phyloP scores from a whole-genome alignment of 2,797 vertebrate genomes.

The Cephalopachus bancanus region DNA sequence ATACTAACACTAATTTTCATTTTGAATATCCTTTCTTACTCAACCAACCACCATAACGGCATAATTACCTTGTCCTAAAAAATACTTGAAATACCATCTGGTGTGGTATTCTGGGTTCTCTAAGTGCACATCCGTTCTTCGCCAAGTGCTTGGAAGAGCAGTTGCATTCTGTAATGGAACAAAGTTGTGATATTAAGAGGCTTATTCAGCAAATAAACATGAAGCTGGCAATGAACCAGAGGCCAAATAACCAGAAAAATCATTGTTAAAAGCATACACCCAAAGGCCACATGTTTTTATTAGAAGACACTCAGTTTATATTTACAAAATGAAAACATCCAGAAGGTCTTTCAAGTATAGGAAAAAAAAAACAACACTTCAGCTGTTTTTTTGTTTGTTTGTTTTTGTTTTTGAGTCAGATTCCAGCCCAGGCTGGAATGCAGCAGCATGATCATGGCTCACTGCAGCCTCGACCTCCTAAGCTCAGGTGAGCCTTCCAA shows the following conservation, averaged over 20 bases:
- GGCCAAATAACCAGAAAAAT: conserved; percentile 1
- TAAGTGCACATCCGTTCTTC: conserved; percentile 98
- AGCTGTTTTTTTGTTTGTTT: no score
- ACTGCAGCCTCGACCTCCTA: no score
- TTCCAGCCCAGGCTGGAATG: no score
- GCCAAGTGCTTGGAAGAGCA: conserved; percentile 96
- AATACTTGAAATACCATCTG: conserved; percentile 99
- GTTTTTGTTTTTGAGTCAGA: no score
- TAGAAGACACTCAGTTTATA: background rate
- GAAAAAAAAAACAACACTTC: background rate
- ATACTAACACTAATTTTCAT: background rate
- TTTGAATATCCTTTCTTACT: conserved; percentile 33
- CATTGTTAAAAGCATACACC: background rate
- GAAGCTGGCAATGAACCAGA: background rate
- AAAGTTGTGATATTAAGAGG: conserved; percentile 60
- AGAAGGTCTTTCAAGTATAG: background rate
- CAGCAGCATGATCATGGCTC: no score
- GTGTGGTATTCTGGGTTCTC: conserved; percentile 99
- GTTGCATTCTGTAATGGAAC: conserved; percentile 91
- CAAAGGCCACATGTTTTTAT: background rate
- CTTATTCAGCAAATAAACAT: conserved; percentile 30
- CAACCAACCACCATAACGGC: conserved; percentile 66
- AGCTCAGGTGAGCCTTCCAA: no score
- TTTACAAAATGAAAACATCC: background rate
- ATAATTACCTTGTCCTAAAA: conserved; percentile 97